A percentile compares a stretch with the other conserved stretches of the same genome.
Conservation (phyloP, 2,113 vertebrate species). For the Helogale parvula region DNA sequence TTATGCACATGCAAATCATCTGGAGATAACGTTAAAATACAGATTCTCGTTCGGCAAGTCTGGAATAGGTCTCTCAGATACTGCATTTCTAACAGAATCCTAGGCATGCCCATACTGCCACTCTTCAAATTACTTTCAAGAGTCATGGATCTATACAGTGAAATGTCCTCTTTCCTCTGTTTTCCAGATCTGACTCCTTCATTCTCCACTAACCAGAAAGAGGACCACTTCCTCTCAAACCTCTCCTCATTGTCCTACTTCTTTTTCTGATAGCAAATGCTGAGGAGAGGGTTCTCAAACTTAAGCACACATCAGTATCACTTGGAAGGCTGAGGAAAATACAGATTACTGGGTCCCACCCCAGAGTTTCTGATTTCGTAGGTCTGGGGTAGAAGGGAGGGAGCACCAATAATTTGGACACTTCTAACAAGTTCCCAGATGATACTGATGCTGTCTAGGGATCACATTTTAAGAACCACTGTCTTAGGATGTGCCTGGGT, state of each 20-base stretch:
- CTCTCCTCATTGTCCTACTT: background rate
- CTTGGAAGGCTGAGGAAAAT: background rate
- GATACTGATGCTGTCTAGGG: background rate
- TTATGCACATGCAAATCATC: background rate
- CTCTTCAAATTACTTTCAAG: background rate
- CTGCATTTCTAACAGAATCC: background rate
- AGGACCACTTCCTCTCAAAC: background rate
- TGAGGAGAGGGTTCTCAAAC: background rate
- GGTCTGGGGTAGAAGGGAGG: background rate
- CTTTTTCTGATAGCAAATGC: background rate
- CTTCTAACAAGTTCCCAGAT: background rate
- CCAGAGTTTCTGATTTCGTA: background rate
- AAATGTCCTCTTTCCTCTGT: background rate
- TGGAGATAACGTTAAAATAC: background rate
- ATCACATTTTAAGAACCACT: background rate
- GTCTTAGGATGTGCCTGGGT: background rate
- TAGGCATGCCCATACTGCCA: background rate
- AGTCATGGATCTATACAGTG: background rate
- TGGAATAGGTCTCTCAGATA: background rate
- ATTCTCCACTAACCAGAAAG: background rate
- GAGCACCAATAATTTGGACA: background rate
- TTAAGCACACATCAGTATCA: background rate
- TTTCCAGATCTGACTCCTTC: background rate
- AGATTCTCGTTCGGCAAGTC: background rate
- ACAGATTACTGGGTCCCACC: background rate